These are phyloP conservation scores for Ammodytes dubius DNA, from an alignment of 2,113 vertebrate species.

Conservation along the genomic window DNA sequence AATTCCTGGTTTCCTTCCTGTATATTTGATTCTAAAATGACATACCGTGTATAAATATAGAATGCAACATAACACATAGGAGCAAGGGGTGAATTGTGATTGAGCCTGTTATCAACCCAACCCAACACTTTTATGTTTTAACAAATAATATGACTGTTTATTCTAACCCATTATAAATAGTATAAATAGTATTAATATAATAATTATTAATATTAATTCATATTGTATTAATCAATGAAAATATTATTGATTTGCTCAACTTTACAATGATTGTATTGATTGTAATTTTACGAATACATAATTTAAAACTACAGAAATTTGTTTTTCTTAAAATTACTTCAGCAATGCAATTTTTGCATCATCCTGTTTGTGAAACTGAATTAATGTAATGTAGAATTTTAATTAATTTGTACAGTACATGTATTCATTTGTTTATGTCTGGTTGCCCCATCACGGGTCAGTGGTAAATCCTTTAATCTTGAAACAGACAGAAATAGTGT, in stretches of 20 bases:
- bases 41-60: no score
- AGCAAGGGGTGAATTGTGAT: not conserved
- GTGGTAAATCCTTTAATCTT: conserved; percentile 41
- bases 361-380: conserved; percentile 48
- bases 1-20: no score
- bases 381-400: conserved; percentile 2
- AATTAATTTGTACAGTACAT: not conserved
- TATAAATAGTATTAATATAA: not conserved
- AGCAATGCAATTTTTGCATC: conserved; percentile 46
- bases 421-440: conserved; percentile 14
- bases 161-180: not conserved
- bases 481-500: conserved; percentile 45
- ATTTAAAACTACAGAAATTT: not conserved
- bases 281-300: conserved; percentile 3
- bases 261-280: conserved; percentile 16
- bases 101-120: not conserved
- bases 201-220: no score
- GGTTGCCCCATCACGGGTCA: conserved; percentile 30
- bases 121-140: not conserved
- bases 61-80: no score
- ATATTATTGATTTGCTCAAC: not conserved
- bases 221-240: not conserved
- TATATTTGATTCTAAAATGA: no score
- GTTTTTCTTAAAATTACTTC: conserved; percentile 27
- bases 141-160: not conserved